Base-by-base conservation (phyloP, 2,888 invertebrate species). In the Eilema sororculum region DNA sequence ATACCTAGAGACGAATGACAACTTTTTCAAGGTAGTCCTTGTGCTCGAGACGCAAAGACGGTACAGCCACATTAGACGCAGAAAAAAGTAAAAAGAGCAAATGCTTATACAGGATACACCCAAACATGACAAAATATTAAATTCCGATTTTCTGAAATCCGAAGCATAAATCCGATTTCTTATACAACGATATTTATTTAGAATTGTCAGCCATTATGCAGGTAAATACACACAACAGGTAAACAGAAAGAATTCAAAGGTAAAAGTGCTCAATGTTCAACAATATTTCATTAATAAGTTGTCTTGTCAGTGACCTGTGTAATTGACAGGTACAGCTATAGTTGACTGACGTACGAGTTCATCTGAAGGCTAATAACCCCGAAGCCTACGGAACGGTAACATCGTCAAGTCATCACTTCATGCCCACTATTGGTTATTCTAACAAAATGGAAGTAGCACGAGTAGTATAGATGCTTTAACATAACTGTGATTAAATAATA, bases 261-360 rank as follows among this genome's bases (percentile, higher is more conserved):
- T 24, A n/a, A 13, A 16, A n/a, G 33, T 24, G 33, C 20, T 59
- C 41, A 16, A 41, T 24, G 60, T n/a, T 10, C 24, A 20, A 41
- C 10, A 25, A 62, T 62, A 41, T 25, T 16, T 41, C 33, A 62
- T 62, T 62, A 37, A 62, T 16, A 16, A 16, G 24, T 62, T 20
- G 62, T 25, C 62, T 62, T 20, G 62, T 25, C 62, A 65, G 56
- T 33, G 37, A 65, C 22, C 57, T 37, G 57, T 33, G 30, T 60
- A 28, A 60, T 33, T 60, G 52, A 52, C 41, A 57, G 37, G 57
- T 8, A 65, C 30, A 65, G 22, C 52, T 30, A 57, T 57, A 57
- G 33, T 65, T 57, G 30, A 24, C n/a, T 57, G 33, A 57, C 57
- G 33, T n/a, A 28, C 9, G 16, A 41, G 63, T 63, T 63, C 16